phyloP scores from a whole-genome alignment of 2,113 vertebrate species.

The Verasper variegatus region DNA sequence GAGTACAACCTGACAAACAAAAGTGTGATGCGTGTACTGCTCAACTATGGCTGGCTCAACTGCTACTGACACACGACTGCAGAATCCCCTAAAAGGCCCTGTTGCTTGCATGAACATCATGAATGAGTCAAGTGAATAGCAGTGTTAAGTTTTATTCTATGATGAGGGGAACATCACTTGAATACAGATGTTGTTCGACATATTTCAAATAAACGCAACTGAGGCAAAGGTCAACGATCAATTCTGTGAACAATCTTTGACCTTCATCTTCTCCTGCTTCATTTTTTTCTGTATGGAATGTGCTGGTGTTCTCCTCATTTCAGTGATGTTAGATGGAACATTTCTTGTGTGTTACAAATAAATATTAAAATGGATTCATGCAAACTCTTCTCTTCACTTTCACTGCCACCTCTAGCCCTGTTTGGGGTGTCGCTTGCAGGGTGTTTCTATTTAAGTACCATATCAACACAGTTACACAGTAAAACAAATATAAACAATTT shows the following conservation, averaged over 20 bases:
- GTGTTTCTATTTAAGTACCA: neutral
- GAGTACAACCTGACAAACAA: conserved; percentile 67
- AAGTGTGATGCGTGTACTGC: conserved; percentile 59
- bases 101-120: neutral
- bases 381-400: neutral
- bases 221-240: conserved; percentile 9
- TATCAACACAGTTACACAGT: neutral
- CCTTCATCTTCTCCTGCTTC: neutral
- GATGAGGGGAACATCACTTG: neutral
- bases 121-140: neutral
- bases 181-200: neutral
- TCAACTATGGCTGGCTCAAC: conserved; percentile 79
- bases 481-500: conserved; percentile 1
- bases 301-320: neutral
- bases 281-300: neutral
- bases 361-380: neutral
- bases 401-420: neutral
- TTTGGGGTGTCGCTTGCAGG: neutral
- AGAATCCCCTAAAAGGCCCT: too few species aligned
- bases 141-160: neutral
- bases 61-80: conserved; percentile 69
- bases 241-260: neutral
- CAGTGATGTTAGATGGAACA: neutral
- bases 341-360: neutral
- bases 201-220: neutral